These are phyloP conservation scores for Malacoctenus gilli DNA, from an alignment of 2,797 vertebrate genomes.

Conservation along the genomic window DNA sequence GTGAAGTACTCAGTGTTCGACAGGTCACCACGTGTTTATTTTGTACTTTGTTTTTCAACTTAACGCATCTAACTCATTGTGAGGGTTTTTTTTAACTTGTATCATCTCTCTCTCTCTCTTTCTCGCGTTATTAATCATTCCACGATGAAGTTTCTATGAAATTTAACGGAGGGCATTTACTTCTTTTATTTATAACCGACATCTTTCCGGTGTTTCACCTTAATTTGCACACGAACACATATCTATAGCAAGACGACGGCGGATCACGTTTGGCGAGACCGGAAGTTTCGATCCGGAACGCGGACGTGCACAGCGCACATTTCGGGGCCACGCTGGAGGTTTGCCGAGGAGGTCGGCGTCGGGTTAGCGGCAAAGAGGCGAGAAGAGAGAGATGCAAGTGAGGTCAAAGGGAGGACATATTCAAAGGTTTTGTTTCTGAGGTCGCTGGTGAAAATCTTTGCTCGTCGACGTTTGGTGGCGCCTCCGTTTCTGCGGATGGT, in stretches of 20 bases:
- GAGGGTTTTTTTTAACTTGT: constrained; percentile 47
- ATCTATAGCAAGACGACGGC: constrained; percentile 74
- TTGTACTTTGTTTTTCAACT: constrained; percentile 45
- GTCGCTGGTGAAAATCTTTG: constrained; percentile 76
- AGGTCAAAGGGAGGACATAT: constrained; percentile 69
- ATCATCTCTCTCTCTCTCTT: constrained; percentile 50
- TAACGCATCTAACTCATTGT: constrained; percentile 52
- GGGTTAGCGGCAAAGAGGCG: neutral
- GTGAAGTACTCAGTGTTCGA: constrained; percentile 30
- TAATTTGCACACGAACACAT: constrained; percentile 81
- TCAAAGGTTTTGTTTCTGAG: constrained; percentile 62
- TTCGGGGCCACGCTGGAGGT: constrained; percentile 66
- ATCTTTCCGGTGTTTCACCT: constrained; percentile 61
- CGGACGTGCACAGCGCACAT: constrained; percentile 63
- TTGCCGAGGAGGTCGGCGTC: constrained; percentile 34
- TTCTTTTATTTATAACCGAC: constrained; percentile 67
- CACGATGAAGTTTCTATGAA: constrained; percentile 56
- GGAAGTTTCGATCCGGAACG: constrained; percentile 53
- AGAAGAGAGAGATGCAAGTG: constrained; percentile 33
- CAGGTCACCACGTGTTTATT: constrained; percentile 43
- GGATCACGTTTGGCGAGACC: constrained; percentile 40
- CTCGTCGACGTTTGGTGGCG: constrained; percentile 53
- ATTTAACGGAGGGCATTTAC: constrained; percentile 71
- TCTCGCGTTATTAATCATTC: constrained; percentile 55
- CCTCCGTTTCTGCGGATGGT: constrained; percentile 39